phyloP scores from a whole-genome alignment of 2,113 vertebrate genomes.

The Nerophis lumbriciformis region DNA sequence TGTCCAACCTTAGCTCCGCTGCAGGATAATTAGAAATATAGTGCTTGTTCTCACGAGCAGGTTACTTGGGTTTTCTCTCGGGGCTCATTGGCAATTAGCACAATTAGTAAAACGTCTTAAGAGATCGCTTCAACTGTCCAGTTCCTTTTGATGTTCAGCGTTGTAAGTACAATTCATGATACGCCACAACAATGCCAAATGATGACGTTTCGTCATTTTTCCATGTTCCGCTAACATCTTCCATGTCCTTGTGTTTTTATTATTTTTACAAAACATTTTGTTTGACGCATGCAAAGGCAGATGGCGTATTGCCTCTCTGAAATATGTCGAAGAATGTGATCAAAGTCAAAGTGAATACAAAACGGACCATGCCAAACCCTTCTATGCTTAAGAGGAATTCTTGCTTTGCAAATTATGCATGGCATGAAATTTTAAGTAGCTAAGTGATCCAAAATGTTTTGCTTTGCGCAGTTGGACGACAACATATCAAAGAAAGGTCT shows the following conservation, averaged over 20 bases:
- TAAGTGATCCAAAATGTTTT: not conserved
- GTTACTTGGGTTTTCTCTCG: not conserved
- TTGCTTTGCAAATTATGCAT: too few species aligned
- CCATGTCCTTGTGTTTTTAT: not conserved
- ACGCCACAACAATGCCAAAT: not conserved
- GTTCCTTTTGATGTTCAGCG: constrained; percentile 50
- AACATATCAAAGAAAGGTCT: too few species aligned
- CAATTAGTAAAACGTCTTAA: constrained; percentile 3
- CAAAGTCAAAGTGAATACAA: not conserved
- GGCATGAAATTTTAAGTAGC: not conserved
- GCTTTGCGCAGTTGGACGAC: too few species aligned
- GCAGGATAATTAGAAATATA: not conserved
- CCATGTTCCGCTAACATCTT: not conserved
- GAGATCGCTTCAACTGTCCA: not conserved
- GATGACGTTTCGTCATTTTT: not conserved
- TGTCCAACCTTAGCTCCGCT: constrained; percentile 12
- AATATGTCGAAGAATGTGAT: not conserved
- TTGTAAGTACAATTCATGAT: constrained; percentile 38
- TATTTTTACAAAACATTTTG: too few species aligned
- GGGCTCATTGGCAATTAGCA: not conserved
- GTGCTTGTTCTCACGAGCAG: not conserved
- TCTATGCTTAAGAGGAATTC: too few species aligned
- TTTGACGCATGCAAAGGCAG: not conserved
- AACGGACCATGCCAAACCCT: too few species aligned
- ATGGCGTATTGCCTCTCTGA: not conserved